A percentile compares a stretch with the other conserved stretches of the same genome.
These are phyloP conservation scores for Serripes groenlandicus DNA, from an alignment of 2,888 invertebrate species.

Conservation along the genomic window DNA sequence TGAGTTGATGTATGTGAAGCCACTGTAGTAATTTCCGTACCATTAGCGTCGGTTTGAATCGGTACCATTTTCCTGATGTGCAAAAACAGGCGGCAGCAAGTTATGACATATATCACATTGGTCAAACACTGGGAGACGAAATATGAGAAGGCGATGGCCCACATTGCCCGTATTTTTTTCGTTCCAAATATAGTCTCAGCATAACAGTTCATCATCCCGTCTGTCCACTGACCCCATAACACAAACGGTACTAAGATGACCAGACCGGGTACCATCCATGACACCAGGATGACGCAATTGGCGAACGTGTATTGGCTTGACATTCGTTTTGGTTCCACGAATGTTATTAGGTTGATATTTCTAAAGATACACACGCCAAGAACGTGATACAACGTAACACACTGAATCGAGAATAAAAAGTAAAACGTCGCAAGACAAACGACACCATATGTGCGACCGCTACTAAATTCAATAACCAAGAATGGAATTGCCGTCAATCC, in stretches of 20 bases:
- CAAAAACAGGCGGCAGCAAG: neutral
- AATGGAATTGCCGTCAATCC: neutral
- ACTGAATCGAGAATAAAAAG: neutral
- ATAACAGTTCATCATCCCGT: neutral
- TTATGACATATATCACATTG: neutral
- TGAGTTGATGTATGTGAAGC: neutral
- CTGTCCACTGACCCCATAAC: neutral
- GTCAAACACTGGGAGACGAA: neutral
- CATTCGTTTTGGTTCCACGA: neutral
- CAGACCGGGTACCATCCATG: neutral
- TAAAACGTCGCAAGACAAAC: neutral
- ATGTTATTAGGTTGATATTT: neutral
- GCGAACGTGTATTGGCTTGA: neutral
- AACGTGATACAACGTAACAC: neutral
- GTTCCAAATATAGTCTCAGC: neutral
- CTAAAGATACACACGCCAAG: neutral
- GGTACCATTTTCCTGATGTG: neutral
- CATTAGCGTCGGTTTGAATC: neutral
- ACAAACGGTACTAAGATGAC: neutral
- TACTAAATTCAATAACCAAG: neutral
- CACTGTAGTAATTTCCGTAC: neutral
- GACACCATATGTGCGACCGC: neutral
- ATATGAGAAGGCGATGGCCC: neutral
- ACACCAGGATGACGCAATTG: neutral
- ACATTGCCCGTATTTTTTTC: neutral